Percentiles rank a stretch among this genome's conserved stretches.
These are phyloP conservation scores for Microctonus aethiopoides DNA, from an alignment of 2,888 invertebrate species.

Conservation along the genomic window DNA sequence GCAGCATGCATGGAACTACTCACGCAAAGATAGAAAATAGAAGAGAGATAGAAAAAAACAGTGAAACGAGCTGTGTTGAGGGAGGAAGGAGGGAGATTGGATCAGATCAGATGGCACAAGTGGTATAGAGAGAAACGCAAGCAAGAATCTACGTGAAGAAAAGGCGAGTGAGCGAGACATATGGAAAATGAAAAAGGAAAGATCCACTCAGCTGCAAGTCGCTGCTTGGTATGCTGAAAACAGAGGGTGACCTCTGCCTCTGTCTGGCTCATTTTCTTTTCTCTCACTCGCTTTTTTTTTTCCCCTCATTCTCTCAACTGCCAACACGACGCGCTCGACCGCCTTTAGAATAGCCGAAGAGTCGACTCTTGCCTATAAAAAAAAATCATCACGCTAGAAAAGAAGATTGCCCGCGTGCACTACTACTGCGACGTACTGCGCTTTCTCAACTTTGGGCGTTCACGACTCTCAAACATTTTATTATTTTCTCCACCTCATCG, in stretches of 20 bases:
- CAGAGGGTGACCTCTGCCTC: slow-evolving; percentile 28
- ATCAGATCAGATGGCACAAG: slow-evolving; percentile 14
- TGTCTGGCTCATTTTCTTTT: background rate
- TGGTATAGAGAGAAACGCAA: background rate
- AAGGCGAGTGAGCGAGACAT: background rate
- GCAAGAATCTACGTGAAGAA: background rate
- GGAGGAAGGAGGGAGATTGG: background rate
- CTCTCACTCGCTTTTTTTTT: background rate
- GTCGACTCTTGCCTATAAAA: slow-evolving; percentile 19
- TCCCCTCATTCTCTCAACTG: slow-evolving; percentile 5
- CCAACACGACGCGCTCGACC: slow-evolving; percentile 28
- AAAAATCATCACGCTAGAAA: slow-evolving; percentile 21
- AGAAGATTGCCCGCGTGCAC: slow-evolving; percentile 16
- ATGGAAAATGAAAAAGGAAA: slow-evolving; percentile 13
- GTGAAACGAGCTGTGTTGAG: too few species aligned
- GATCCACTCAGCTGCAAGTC: slow-evolving; percentile 32
- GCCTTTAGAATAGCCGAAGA: slow-evolving; percentile 24
- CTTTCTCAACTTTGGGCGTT: slow-evolving; percentile 22
- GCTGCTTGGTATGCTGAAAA: slow-evolving; percentile 32
- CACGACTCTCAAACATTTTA: background rate
- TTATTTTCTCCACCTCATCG: slow-evolving; percentile 17
- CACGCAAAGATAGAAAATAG: background rate
- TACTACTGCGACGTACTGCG: slow-evolving; percentile 29
- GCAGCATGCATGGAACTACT: background rate
- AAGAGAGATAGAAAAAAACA: too few species aligned